Base-by-base conservation (phyloP, 2,113 vertebrate species). In the Monopterus albus region DNA sequence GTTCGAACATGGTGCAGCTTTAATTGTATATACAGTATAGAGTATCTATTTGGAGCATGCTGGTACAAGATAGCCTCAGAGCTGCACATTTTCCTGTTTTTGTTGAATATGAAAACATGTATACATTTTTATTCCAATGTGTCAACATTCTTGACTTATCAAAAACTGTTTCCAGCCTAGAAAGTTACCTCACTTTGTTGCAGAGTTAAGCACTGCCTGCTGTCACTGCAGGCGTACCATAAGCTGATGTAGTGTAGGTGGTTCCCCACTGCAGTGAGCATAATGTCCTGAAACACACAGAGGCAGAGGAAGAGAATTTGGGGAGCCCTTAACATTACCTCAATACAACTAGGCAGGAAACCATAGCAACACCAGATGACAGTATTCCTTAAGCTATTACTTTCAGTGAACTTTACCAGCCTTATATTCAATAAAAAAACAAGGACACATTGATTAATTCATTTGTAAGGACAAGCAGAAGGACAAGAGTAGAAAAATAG, bases 321-420 rank as follows among this genome's bases (percentile, higher is more conserved):
- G 60, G 52, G 74, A 64, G 51, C 46, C 58, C 56, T 56, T 58
- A 58, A 63, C 56, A 42, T n/a, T n/a, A 46, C 15, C 25, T 12
- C 80, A 77, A 82, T 75, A 62, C 17, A 79, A 74, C 42, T 43
- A 72, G 28, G 36, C 13, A 21, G 71, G 77, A 83, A 90, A 88
- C 85, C 84, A 90, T 79, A 78, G 81, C 75, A 89, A 89, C 86
- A 52, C 36, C 26, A 18, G 43, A 39, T 0, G 2, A 69, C 20
- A 66, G 58, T 36, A 33, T 25, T 49, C 64, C 66, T 18, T 61
- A 58, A 29, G 7, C 28, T 69, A 56, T 39, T 79, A 38, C 2
- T 77, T 56, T 66, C 8, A 1, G 11, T 29, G 33, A 15, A 51
- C 45, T 63, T 55, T 67, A 45, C 36, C n/a, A 31, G 29, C 17